Evolutionary conservation across 2,797 vertebrate genomes (phyloP).

Genomic region (Lophura swinhoii): DNA sequence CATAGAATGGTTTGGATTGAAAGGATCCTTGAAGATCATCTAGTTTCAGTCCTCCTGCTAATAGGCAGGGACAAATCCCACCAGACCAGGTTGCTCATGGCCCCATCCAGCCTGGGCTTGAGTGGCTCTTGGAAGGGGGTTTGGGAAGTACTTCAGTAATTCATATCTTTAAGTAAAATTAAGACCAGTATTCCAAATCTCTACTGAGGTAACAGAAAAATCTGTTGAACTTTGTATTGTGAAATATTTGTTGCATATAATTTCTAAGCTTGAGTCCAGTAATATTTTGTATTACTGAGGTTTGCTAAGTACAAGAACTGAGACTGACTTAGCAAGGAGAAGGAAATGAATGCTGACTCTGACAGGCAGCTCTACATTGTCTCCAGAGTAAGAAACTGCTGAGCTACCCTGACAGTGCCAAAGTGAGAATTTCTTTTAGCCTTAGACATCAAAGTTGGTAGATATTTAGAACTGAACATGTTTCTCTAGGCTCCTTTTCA

Average conservation of each 20-base stretch:
- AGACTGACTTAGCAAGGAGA: background rate
- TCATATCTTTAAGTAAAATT: background rate
- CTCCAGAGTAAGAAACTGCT: background rate
- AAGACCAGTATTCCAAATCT: background rate
- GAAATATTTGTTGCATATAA: background rate
- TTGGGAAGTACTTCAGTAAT: background rate
- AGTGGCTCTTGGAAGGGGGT: too few relatives aligned
- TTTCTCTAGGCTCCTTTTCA: background rate
- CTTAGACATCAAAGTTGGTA: background rate
- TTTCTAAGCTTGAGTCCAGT: background rate
- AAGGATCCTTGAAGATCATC: too few relatives aligned
- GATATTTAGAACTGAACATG: background rate
- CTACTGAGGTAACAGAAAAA: background rate
- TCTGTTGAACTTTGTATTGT: background rate
- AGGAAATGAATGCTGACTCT: background rate
- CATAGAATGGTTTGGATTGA: too few relatives aligned
- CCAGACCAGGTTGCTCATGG: too few relatives aligned
- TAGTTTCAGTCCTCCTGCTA: too few relatives aligned
- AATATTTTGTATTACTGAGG: rapidly evolving
- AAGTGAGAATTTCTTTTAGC: background rate
- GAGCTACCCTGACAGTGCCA: background rate
- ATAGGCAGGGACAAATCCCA: too few relatives aligned
- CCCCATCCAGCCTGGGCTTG: too few relatives aligned
- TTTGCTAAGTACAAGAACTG: background rate
- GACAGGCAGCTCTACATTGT: background rate